phyloP scores from a whole-genome alignment of 2,797 vertebrate species.

The Euthynnus affinis region DNA sequence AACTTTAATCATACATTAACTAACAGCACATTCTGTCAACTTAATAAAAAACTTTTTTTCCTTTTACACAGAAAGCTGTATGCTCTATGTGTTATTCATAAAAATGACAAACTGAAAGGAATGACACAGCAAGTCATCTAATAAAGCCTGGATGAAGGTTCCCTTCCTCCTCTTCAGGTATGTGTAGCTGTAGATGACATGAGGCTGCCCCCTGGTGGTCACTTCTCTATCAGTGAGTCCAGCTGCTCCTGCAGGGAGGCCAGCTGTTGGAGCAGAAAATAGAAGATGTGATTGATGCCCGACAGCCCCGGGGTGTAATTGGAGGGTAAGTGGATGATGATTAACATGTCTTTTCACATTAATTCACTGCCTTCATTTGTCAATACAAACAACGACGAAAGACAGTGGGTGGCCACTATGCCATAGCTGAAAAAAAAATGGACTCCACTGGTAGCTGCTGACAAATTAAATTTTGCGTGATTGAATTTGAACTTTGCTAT shows the following conservation, averaged over 20 bases:
- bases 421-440: constrained; percentile 15
- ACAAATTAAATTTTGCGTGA: constrained; percentile 51
- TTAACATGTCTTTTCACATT: constrained; percentile 74
- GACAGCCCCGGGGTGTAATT: constrained; percentile 74
- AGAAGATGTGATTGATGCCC: constrained; percentile 75
- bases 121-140: constrained; percentile 63
- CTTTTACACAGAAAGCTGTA: constrained; percentile 26
- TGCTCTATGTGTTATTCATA: constrained; percentile 1
- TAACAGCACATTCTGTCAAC: constrained; percentile 7
- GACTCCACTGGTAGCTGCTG: constrained; percentile 17
- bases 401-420: constrained; percentile 47
- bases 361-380: constrained; percentile 67
- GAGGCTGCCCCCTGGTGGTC: constrained; percentile 84
- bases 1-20: constrained; percentile 38
- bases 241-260: constrained; percentile 89
- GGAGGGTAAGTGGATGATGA: constrained; percentile 80
- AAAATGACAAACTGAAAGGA: constrained; percentile 44
- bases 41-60: constrained; percentile 37
- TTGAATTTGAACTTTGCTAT: constrained; percentile 43
- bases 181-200: constrained; percentile 46
- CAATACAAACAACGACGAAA: constrained; percentile 66
- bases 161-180: constrained; percentile 19
- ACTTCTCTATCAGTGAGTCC: constrained; percentile 89
- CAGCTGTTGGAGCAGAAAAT: constrained; percentile 85
- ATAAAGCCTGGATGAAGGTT: constrained; percentile 44